A percentile compares a stretch with the other conserved stretches of the same genome.
Evolutionary conservation across 2,888 invertebrate genomes (phyloP).

Genomic region (Drosophila neonasuta): DNA sequence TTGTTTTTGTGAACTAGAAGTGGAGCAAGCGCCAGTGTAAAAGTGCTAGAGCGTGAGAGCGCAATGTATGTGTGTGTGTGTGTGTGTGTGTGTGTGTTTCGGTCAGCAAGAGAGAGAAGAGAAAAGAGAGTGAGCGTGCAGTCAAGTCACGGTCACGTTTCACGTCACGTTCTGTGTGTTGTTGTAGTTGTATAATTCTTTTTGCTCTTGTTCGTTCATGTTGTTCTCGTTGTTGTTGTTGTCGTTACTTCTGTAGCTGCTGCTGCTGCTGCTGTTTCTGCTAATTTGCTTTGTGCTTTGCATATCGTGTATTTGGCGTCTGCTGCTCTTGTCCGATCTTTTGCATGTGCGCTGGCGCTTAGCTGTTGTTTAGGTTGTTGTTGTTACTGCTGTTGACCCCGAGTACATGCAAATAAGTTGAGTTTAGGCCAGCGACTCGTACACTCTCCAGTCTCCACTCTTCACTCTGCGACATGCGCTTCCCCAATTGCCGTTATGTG

Average conservation of each 20-base stretch:
- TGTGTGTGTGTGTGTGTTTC: neutral
- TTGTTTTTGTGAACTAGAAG: slow-evolving; percentile 41
- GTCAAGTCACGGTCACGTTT: slow-evolving; percentile 74
- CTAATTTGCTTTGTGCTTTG: slow-evolving; percentile 41
- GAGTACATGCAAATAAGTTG: slow-evolving; percentile 68
- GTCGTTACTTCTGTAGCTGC: neutral
- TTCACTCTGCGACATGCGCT: neutral
- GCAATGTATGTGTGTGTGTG: neutral
- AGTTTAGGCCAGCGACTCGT: slow-evolving; percentile 51
- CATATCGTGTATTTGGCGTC: slow-evolving; percentile 35
- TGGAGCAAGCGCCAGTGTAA: slow-evolving; percentile 52
- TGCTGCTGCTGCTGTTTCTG: slow-evolving; percentile 17
- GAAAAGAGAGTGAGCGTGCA: slow-evolving; percentile 28
- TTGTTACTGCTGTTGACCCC: slow-evolving; percentile 56
- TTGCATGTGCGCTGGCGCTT: slow-evolving; percentile 34
- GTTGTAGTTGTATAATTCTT: slow-evolving; percentile 33
- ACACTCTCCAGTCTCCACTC: slow-evolving; percentile 4
- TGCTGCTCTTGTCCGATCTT: slow-evolving; percentile 18
- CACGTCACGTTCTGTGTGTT: slow-evolving; percentile 66
- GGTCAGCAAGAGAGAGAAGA: slow-evolving; percentile 4
- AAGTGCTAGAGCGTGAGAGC: slow-evolving; percentile 36
- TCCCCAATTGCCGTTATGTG: slow-evolving; percentile 45
- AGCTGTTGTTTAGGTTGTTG: slow-evolving; percentile 7
- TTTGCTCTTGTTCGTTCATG: slow-evolving; percentile 11
- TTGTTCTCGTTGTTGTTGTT: too few relatives aligned